Base-by-base conservation (phyloP, 1,140 invertebrate genomes). In the Mylabris phalerata region DNA sequence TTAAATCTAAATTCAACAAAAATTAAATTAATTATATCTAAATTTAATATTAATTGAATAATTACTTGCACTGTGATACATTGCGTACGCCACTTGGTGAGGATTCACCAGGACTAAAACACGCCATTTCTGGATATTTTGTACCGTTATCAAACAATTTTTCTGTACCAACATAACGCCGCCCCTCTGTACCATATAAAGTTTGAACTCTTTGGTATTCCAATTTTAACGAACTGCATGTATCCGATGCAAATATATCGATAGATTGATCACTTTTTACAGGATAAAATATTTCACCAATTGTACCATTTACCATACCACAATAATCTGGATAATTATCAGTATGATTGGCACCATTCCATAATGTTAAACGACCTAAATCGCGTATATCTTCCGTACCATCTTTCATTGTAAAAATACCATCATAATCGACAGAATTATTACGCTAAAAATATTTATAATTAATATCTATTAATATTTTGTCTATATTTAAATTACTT, bases 201-300 rank as follows among this genome's bases (percentile, higher is more conserved):
- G 46, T 57, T 6, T 57, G 41, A 13, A 24, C 56, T 9, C 59
- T 59, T 57, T 62, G 59, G 3, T 49, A 13, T 50, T 66, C 54
- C 9, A 70, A 52, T 11, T 40, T 59, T 46, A 70, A 38, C 26
- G 65, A 60, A 54, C 66, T 83, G 77, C 87, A 90, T 50, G 87
- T 73, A 73, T 90, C 87, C 3, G 84, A 73, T n/a, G 80, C 77
- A 73, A 88, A 90, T 58, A 90, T 73, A 1, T 78, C 73, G 1
- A 88, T 68, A 38, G 74, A 75, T 41, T 80, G 73, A 5, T 78
- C 73, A 10, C 82, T 70, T 2, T 77, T 71, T 7, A 83, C 68
- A 0, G 88, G 87, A 44, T 88, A 85, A 80, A 88, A 92, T 1
- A 90, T 74, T 76, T 91, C 88, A 0, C 89, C 90, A 3, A 83